Evolutionary conservation across 1,140 invertebrate species (phyloP).

Genomic region (Oryctes rhinoceros): DNA sequence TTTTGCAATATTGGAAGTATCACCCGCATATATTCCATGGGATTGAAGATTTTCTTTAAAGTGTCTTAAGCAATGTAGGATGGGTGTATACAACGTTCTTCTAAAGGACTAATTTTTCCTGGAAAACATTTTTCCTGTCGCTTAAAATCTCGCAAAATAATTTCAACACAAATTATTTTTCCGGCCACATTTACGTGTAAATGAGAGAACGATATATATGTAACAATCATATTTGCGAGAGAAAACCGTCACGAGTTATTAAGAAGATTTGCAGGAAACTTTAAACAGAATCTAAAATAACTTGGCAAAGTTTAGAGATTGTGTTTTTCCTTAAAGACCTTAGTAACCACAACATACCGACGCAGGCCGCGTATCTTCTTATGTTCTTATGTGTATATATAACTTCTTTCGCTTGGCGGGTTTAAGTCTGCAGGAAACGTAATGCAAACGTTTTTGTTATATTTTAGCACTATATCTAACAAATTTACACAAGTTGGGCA

Average conservation of each 20-base stretch:
- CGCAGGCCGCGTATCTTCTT: conserved; percentile 8
- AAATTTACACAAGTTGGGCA: background rate
- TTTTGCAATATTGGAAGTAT: too few relatives aligned
- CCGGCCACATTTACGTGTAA: conserved; percentile 7
- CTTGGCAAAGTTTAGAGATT: conserved; percentile 35
- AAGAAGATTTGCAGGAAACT: conserved; percentile 34
- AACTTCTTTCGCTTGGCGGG: conserved; percentile 24
- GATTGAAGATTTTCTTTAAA: too few relatives aligned
- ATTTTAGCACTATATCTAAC: background rate
- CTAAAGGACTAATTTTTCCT: too few relatives aligned
- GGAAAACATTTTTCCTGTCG: too few relatives aligned
- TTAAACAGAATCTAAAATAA: conserved; percentile 28
- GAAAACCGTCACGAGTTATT: conserved; percentile 27
- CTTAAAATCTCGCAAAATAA: background rate
- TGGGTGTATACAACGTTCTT: too few relatives aligned
- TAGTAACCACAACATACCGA: conserved; percentile 24
- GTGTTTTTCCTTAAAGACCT: background rate
- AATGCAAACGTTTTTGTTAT: conserved; percentile 14
- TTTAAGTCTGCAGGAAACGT: background rate
- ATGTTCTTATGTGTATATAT: conserved; percentile 29
- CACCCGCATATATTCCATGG: too few relatives aligned
- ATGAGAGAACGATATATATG: conserved; percentile 14
- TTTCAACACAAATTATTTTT: conserved; percentile 17
- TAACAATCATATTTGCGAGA: background rate
- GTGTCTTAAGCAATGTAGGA: too few relatives aligned